Conservation (phyloP, 2,888 invertebrate species). For the Drosophila tanythrix region DNA sequence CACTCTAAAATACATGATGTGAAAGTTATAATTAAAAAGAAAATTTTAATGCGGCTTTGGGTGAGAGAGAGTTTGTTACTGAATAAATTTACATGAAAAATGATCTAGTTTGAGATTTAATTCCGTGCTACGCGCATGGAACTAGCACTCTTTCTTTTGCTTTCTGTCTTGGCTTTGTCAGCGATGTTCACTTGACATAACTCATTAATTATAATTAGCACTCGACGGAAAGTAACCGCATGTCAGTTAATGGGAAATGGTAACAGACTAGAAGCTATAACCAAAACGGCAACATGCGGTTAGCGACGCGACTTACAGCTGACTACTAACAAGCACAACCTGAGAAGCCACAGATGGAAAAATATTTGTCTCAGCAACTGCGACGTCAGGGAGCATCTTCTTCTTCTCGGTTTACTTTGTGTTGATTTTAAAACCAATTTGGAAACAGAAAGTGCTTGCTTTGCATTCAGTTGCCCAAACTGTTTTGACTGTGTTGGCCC, state of each 20-base stretch:
- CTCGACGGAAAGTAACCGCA: slow-evolving; percentile 34
- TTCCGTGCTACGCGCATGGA: not conserved
- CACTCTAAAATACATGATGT: not conserved
- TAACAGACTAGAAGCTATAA: not conserved
- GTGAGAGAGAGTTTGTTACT: not conserved
- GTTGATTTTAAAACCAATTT: slow-evolving; percentile 39
- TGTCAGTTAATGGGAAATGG: slow-evolving; percentile 12
- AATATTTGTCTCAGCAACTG: slow-evolving; percentile 25
- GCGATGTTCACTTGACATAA: slow-evolving; percentile 50
- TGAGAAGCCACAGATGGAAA: slow-evolving; percentile 12
- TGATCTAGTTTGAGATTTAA: not conserved
- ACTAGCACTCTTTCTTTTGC: slow-evolving; percentile 4
- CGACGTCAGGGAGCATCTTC: not conserved
- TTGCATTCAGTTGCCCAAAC: slow-evolving; percentile 13
- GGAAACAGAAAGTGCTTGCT: slow-evolving; percentile 17
- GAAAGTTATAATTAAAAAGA: not conserved
- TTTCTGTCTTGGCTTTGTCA: slow-evolving; percentile 28
- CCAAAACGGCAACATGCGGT: slow-evolving; percentile 29
- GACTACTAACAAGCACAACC: slow-evolving; percentile 23
- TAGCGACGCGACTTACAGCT: slow-evolving; percentile 13
- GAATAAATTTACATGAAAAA: not conserved
- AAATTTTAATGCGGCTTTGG: not conserved
- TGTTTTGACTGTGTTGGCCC: slow-evolving; percentile 12
- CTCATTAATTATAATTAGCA: slow-evolving; percentile 76
- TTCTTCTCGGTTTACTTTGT: slow-evolving; percentile 17